phyloP scores from a whole-genome alignment of 2,888 invertebrate genomes.

The Metellina segmentata region DNA sequence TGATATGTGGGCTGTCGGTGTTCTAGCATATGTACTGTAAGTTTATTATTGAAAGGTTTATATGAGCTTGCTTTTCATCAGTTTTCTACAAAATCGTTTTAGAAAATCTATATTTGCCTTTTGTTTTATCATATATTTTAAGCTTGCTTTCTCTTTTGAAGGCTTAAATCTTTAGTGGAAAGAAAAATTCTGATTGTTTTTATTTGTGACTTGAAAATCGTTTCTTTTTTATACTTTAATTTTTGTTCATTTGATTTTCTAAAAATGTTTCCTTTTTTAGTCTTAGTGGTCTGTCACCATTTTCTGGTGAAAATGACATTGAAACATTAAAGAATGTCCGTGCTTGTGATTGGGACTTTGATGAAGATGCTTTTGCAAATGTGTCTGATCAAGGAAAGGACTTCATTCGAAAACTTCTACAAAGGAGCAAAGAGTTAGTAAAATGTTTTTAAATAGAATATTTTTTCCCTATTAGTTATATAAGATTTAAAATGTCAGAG shows the following conservation, averaged over 20 bases:
- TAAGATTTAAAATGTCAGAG: not conserved
- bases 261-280: slow-evolving; percentile 82
- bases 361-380: slow-evolving; percentile 94
- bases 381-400: slow-evolving; percentile 99
- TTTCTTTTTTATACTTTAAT: not conserved
- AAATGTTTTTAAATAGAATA: not conserved
- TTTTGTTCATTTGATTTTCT: not conserved
- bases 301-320: slow-evolving; percentile 98
- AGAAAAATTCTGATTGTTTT: not conserved
- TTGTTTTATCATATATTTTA: not conserved
- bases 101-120: not conserved
- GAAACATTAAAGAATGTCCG: slow-evolving; percentile 99
- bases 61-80: not conserved
- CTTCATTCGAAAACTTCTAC: slow-evolving; percentile 95
- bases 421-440: slow-evolving; percentile 95
- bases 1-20: slow-evolving; percentile 99
- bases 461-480: not conserved
- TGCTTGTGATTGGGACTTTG: slow-evolving; percentile 99
- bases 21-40: slow-evolving; percentile 98
- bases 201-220: not conserved
- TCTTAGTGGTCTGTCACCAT: slow-evolving; percentile 97
- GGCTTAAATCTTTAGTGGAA: too few species aligned
- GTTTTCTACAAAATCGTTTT: not conserved
- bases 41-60: slow-evolving; percentile 81
- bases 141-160: too few species aligned